These are phyloP conservation scores for Acipenser ruthenus DNA, from an alignment of 2,797 vertebrate species.

Conservation along the genomic window DNA sequence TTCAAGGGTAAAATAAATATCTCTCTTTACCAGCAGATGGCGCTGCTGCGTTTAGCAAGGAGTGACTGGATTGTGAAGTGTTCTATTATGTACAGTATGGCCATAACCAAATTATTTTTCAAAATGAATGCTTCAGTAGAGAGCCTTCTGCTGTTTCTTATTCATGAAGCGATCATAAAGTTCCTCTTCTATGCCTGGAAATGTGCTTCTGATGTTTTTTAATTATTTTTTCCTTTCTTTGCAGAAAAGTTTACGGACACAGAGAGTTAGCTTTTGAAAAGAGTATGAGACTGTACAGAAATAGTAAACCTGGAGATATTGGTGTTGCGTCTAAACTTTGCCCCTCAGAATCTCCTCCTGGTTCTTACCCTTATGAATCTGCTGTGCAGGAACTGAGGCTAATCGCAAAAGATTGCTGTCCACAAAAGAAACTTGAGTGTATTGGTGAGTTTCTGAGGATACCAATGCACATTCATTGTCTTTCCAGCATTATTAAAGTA, in stretches of 20 bases:
- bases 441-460: slow-evolving; percentile 59
- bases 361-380: slow-evolving; percentile 62
- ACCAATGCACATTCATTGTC: no score
- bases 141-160: no score
- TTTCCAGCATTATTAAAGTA: no score
- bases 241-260: slow-evolving; percentile 64
- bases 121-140: no score
- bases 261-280: slow-evolving; percentile 63
- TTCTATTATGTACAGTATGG: no score
- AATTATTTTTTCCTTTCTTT: background rate
- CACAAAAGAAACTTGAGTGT: slow-evolving; percentile 86
- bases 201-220: background rate
- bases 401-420: slow-evolving; percentile 68
- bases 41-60: no score
- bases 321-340: slow-evolving; percentile 71
- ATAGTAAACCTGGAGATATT: slow-evolving; percentile 54
- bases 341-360: slow-evolving; percentile 37
- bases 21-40: no score
- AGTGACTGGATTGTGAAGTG: no score
- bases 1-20: no score
- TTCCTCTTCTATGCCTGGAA: no score
- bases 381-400: slow-evolving; percentile 75
- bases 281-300: slow-evolving; percentile 63
- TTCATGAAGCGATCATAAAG: no score
- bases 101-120: no score